Percentiles rank a stretch among this genome's conserved stretches.
phyloP scores from a whole-genome alignment of 2,888 invertebrate species.

The Nomada fucata region DNA sequence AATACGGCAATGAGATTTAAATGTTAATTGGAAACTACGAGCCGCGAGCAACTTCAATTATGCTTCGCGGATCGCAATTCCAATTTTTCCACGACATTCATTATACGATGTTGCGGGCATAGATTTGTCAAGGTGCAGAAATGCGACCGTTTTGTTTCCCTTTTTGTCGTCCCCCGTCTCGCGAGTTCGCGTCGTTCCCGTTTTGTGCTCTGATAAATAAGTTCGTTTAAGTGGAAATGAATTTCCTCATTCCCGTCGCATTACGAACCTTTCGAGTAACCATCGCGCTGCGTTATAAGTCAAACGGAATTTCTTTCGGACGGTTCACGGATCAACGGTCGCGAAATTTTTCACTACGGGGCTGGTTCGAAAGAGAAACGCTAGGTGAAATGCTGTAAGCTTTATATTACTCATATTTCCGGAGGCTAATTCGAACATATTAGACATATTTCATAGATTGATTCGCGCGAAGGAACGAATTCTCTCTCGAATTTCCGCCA shows the following conservation, averaged over 20 bases:
- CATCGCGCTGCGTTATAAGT: slow-evolving; percentile 15
- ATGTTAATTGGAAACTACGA: slow-evolving; percentile 7
- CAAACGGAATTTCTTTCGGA: slow-evolving; percentile 23
- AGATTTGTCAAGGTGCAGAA: slow-evolving; percentile 9
- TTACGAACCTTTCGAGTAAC: slow-evolving; percentile 8
- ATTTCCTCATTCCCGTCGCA: slow-evolving; percentile 17
- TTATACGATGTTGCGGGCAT: background rate
- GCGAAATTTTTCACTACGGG: slow-evolving; percentile 39
- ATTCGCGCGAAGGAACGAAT: slow-evolving; percentile 10
- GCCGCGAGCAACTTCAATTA: slow-evolving; percentile 22
- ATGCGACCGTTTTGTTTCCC: background rate
- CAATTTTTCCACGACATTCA: background rate
- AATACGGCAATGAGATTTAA: background rate
- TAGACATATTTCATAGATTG: slow-evolving; percentile 14
- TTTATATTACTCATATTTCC: slow-evolving; percentile 13
- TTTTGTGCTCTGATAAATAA: slow-evolving; percentile 9
- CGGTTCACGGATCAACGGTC: slow-evolving; percentile 31
- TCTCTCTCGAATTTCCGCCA: slow-evolving; percentile 3
- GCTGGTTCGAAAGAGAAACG: background rate
- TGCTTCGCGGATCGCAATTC: slow-evolving; percentile 6
- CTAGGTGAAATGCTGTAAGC: background rate
- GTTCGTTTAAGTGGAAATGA: slow-evolving; percentile 40
- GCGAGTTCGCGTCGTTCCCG: background rate
- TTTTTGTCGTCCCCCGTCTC: background rate
- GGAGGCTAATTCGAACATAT: slow-evolving; percentile 15